Conservation (phyloP, 2,113 vertebrate genomes). For the Cottus gobio region DNA sequence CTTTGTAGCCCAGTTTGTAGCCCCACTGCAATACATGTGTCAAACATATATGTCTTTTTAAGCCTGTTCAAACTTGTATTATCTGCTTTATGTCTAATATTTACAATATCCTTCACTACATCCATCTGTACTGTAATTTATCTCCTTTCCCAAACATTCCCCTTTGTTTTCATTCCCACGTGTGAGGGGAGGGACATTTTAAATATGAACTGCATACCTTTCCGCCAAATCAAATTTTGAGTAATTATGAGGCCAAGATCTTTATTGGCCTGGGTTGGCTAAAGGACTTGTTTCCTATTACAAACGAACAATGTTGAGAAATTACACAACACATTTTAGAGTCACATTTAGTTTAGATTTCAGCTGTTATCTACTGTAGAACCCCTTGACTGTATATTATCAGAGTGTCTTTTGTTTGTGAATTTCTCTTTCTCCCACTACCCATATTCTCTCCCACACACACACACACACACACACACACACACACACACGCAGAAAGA, state of each 20-base stretch:
- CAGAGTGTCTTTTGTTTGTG: conserved; percentile 1
- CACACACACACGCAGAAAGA: not conserved
- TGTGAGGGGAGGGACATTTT: conserved; percentile 37
- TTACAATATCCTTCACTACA: not conserved
- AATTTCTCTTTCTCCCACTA: not conserved
- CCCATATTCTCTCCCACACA: not conserved
- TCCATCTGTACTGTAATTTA: conserved; percentile 1
- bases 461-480: not conserved
- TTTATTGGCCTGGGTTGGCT: conserved; percentile 11
- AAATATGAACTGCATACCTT: conserved; percentile 57
- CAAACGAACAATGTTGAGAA: not conserved
- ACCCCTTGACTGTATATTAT: not conserved
- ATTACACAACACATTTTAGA: not conserved
- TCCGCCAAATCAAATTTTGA: conserved; percentile 56
- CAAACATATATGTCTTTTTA: not conserved
- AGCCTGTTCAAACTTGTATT: not conserved
- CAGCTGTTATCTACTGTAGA: not conserved
- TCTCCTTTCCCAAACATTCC: not conserved
- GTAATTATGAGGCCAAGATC: conserved; percentile 20
- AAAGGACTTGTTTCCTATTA: not conserved
- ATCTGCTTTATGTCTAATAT: not conserved
- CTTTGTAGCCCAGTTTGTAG: not conserved
- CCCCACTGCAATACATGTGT: not conserved
- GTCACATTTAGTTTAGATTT: not conserved
- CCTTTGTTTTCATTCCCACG: conserved; percentile 49